A percentile compares a stretch with the other conserved stretches of the same genome.
Evolutionary conservation across 2,113 vertebrate species (phyloP).

Genomic region (Thunnus thynnus): DNA sequence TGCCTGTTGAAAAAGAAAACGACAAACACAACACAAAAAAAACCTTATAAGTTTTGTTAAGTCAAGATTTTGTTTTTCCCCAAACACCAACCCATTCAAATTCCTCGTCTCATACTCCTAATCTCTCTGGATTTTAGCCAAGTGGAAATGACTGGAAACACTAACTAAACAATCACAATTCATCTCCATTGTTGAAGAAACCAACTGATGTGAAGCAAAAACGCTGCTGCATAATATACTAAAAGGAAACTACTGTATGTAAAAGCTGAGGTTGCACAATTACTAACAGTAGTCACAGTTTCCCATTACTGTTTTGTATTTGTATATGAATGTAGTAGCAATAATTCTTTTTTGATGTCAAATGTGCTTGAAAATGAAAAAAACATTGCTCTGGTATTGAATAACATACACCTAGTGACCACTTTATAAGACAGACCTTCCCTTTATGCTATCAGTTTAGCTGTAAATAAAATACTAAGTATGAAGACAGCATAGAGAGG

Average conservation of each 20-base stretch:
- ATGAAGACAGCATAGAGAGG: not conserved
- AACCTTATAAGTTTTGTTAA: not conserved
- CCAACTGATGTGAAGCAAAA: not conserved
- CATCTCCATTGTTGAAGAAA: slow-evolving; percentile 16
- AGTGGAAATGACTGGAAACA: slow-evolving; percentile 18
- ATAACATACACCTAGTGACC: not conserved
- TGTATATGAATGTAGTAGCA: not conserved
- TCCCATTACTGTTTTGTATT: not conserved
- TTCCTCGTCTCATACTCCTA: not conserved
- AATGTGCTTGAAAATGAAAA: not conserved
- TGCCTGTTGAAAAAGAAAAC: slow-evolving; percentile 81
- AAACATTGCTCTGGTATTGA: not conserved
- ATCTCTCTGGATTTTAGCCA: slow-evolving; percentile 11
- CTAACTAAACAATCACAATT: not conserved
- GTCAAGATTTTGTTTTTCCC: slow-evolving; percentile 4
- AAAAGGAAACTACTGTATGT: not conserved
- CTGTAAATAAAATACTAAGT: not conserved
- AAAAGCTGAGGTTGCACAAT: not conserved
- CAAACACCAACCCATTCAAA: not conserved
- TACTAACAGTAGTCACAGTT: not conserved
- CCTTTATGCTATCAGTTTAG: not conserved
- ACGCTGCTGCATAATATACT: slow-evolving; percentile 6
- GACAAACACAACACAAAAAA: slow-evolving; percentile 27
- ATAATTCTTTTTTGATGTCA: not conserved
- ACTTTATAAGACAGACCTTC: not conserved